Evolutionary conservation across 2,113 vertebrate species (phyloP), one percentile per base, ranked within the genome.

Genomic region (Circaetus gallicus): DNA sequence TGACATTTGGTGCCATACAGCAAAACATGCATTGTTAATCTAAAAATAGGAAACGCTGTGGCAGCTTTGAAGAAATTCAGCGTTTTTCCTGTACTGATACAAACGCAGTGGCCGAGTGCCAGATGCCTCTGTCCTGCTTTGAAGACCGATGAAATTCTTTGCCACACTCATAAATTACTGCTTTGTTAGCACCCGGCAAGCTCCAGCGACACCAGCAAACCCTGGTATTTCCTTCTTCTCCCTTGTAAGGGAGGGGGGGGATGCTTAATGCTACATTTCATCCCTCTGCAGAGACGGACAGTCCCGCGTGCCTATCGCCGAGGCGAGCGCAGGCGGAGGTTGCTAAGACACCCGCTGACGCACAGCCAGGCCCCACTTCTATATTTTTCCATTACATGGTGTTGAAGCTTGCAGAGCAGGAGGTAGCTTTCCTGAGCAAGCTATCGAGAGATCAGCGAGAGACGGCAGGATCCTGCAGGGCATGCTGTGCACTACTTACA

Each of bases 321-420:
- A 90, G 95, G 58, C 0, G 13, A 26, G 82, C 10, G 22, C 94
- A 86, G 96, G 95, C 89, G 36, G 88, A 38, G 80, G 97, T 98
- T 98, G 96, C 96, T 67, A 97, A 77, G 97, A 53, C 93, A 94
- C 91, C 81, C 16, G 36, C 95, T 97, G 97, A 97, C 96, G 95
- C 96, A 94, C 91, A 87, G 67, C 50, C 10, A 16, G 93, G 91
- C 77, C 91, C 78, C 69, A 55, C 95, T 97, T 97, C 93, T 82
- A 92, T 73, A 96, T 97, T 97, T 97, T 98, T 97, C 97, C 97
- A 97, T 97, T 71, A 97, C 96, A 97, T 5, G 62, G 79, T 71
- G 81, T 25, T 32, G 82, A 89, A 94, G 92, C 72, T 67, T 84
- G 91, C 86, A 89, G 96, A 91, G 82, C 94, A 89, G 93, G 86